A percentile compares a stretch with the other conserved stretches of the same genome.
These are phyloP conservation scores for Hyaena hyaena DNA, from an alignment of 2,113 vertebrate genomes.

Conservation along the genomic window DNA sequence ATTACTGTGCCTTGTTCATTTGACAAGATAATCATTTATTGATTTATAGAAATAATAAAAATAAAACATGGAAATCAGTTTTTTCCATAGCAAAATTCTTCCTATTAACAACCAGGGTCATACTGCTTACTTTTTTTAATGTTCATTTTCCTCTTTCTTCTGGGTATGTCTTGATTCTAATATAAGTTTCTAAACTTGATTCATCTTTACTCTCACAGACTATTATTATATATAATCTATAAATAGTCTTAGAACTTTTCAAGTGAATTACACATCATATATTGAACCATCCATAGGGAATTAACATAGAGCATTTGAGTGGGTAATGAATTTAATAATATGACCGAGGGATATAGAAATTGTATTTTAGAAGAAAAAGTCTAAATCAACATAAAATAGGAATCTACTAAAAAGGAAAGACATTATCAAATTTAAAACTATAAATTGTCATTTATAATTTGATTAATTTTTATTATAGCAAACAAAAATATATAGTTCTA, in stretches of 20 bases:
- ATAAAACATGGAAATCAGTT: not conserved
- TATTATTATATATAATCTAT: not conserved
- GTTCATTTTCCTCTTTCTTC: not conserved
- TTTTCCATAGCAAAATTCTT: not conserved
- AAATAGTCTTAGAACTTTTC: not conserved
- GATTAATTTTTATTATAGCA: constrained; percentile 1
- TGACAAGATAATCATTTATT: not conserved
- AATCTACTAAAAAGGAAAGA: not conserved
- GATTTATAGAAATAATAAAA: constrained; percentile 18
- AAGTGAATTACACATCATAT: not conserved
- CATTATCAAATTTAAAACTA: not conserved
- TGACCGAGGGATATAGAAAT: not conserved
- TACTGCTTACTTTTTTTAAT: not conserved
- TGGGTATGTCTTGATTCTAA: not conserved
- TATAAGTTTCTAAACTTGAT: not conserved
- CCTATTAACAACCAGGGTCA: not conserved
- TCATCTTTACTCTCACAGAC: not conserved
- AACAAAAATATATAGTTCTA: not conserved
- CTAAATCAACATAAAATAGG: not conserved
- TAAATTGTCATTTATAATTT: not conserved
- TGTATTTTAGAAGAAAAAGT: not conserved
- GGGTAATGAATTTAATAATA: not conserved
- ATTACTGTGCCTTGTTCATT: not conserved
- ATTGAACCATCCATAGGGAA: not conserved
- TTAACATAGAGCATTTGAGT: not conserved